Evolutionary conservation across 2,888 invertebrate species (phyloP).

Genomic region (Aspidiotus rigidus): DNA sequence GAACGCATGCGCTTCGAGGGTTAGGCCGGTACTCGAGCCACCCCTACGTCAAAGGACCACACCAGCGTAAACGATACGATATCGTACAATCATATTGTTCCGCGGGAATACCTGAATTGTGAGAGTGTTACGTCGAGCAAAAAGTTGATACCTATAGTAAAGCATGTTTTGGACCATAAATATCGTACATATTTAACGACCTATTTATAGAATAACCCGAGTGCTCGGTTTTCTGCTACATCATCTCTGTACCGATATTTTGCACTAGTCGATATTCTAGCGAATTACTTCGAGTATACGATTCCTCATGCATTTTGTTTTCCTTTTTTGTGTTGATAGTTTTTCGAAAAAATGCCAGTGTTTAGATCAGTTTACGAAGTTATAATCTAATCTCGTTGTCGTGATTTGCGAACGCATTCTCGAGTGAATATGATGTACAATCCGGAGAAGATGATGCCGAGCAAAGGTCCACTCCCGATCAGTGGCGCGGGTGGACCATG

Average conservation of each 20-base stretch:
- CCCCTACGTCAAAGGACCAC: constrained; percentile 29
- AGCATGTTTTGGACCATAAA: constrained; percentile 16
- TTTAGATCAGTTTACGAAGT: constrained; percentile 11
- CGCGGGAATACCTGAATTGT: constrained; percentile 27
- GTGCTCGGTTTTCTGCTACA: too few species aligned
- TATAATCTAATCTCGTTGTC: neutral
- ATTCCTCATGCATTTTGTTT: neutral
- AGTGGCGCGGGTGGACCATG: constrained; percentile 56
- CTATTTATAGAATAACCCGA: too few species aligned
- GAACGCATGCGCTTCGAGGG: constrained; percentile 22
- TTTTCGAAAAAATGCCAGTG: neutral
- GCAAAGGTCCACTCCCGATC: constrained; percentile 46
- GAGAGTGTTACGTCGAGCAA: constrained; percentile 17
- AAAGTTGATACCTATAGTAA: neutral
- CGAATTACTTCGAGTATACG: neutral
- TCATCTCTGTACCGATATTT: too few species aligned
- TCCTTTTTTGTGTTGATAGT: neutral
- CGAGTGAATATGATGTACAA: constrained; percentile 60
- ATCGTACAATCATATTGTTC: constrained; percentile 24
- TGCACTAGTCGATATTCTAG: too few species aligned
- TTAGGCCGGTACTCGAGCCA: constrained; percentile 26
- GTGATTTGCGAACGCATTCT: constrained; percentile 10
- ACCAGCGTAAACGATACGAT: constrained; percentile 18
- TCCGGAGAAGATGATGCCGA: constrained; percentile 85
- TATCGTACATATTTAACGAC: constrained; percentile 15